Conservation (phyloP, 2,888 invertebrate genomes). For the Thymelicus lineola region DNA sequence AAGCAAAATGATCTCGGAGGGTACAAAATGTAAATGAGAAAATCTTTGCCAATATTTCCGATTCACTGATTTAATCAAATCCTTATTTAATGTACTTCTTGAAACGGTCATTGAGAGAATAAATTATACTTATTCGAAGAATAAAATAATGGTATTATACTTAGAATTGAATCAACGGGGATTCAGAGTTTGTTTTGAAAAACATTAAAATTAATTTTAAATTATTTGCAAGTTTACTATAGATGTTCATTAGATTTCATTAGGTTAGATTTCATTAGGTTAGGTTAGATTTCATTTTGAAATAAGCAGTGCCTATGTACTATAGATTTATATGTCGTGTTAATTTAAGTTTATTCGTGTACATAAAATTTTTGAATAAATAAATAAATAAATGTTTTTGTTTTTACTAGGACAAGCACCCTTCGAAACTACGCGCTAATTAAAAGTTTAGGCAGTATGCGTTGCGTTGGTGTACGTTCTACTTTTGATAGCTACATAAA, state of each 20-base stretch:
- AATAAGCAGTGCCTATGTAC: too few species aligned
- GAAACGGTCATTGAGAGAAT: slow-evolving; percentile 11
- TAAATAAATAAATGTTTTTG: slow-evolving; percentile 33
- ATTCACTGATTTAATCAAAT: slow-evolving; percentile 10
- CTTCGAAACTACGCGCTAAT: slow-evolving; percentile 37
- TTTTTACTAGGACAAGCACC: slow-evolving; percentile 37
- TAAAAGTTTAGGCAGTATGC: slow-evolving; percentile 37
- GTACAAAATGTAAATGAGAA: slow-evolving; percentile 18
- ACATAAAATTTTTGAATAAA: too few species aligned
- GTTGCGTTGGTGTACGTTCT: slow-evolving; percentile 22
- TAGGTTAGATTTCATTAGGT: too few species aligned
- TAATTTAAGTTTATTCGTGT: too few species aligned
- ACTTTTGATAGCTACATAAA: slow-evolving; percentile 30
- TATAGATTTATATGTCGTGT: too few species aligned
- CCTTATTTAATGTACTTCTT: slow-evolving; percentile 7
- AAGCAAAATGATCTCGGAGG: slow-evolving; percentile 1
- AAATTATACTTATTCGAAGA: slow-evolving; percentile 5
- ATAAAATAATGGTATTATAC: slow-evolving; percentile 5
- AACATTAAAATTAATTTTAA: slow-evolving; percentile 34
- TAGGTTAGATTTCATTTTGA: too few species aligned
- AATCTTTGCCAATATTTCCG: slow-evolving; percentile 15
- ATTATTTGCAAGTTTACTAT: slow-evolving; percentile 23
- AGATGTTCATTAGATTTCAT: too few species aligned
- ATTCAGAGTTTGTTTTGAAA: slow-evolving; percentile 17
- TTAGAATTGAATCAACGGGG: slow-evolving; percentile 10